Base-by-base conservation (phyloP, 2,888 invertebrate genomes). In the Panopea generosa region DNA sequence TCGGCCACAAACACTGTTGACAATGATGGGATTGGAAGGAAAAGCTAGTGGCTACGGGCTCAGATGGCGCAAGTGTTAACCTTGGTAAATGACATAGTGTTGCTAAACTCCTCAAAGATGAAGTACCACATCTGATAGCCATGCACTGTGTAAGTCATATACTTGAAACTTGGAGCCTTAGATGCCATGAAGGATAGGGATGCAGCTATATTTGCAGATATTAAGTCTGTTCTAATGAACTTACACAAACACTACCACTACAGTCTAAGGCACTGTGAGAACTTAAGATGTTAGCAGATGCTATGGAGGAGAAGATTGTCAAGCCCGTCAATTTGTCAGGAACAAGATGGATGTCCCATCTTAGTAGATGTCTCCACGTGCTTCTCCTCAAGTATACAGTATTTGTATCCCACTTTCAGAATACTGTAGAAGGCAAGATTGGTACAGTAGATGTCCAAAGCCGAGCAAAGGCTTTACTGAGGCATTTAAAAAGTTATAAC, bases 261-360 rank as follows among this genome's bases (percentile, higher is more conserved):
- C 38, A 61, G 60, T 66, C 43, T 4, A 83, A 79, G 40, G 78
- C 77, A n/a, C 26, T 79, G 11, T 66, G 82, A 26, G 77, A 79
- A 57, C 59, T 83, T 11, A 33, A 75, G 45, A 1, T 50, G 47
- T 9, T 83, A 16, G 70, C 79, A 16, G 79, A 79, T 9, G 53
- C 77, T 4, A 74, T 77, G 79, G 71, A 62, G 14, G 66, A 71
- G 60, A 70, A 74, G 40, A 47, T 74, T 26, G 45, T 59, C n/a
- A 55, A 67, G 33, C 83, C 77, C n/a, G 67, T 49, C 2, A 76
- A 75, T 29, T 49, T 83, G 2, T 40, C 55, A n/a, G 79, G 79
- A n/a, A 82, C 77, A 26, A 63, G 71, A 29, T 77, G 77, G 82
- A 74, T 78, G 69, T 75, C 74, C 14, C 77, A 82, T 61, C 33